Conservation (phyloP, 2,888 invertebrate genomes). For the Phortica magna region DNA sequence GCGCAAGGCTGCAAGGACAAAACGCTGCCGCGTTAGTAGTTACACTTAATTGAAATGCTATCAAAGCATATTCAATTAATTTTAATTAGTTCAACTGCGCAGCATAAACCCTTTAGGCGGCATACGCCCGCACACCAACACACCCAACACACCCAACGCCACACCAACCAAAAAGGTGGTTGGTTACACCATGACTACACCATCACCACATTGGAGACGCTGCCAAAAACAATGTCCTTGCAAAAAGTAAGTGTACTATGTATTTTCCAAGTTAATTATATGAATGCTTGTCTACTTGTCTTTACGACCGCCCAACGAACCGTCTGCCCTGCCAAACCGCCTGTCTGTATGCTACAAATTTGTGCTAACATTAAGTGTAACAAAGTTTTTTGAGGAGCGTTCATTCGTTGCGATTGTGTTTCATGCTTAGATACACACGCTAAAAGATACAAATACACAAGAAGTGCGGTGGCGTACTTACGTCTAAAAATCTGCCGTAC, state of each 20-base stretch:
- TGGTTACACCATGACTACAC: background rate
- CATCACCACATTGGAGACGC: background rate
- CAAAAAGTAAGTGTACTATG: background rate
- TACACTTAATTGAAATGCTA: slow-evolving; percentile 64
- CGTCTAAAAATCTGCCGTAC: background rate
- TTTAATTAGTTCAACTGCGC: slow-evolving; percentile 66
- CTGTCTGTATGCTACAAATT: too few relatives aligned
- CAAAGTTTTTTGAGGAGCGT: background rate
- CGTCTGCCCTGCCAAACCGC: too few relatives aligned
- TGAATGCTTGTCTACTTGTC: background rate
- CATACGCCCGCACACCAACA: slow-evolving; percentile 15
- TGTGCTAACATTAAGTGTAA: background rate
- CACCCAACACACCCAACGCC: background rate
- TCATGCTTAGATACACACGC: slow-evolving; percentile 22
- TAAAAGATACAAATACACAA: background rate
- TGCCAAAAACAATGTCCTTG: background rate
- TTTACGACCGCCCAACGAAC: too few relatives aligned
- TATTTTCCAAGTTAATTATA: slow-evolving; percentile 3
- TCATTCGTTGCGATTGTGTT: slow-evolving; percentile 56
- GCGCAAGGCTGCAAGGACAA: slow-evolving; percentile 51
- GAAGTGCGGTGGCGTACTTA: slow-evolving; percentile 35
- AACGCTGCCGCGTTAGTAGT: slow-evolving; percentile 44
- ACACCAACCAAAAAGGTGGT: too few relatives aligned
- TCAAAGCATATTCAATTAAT: slow-evolving; percentile 72
- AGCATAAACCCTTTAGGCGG: slow-evolving; percentile 46